A percentile compares a stretch with the other conserved stretches of the same genome.
Conservation (phyloP, 1,140 invertebrate genomes). For the Stegodyphus mimosarum region DNA sequence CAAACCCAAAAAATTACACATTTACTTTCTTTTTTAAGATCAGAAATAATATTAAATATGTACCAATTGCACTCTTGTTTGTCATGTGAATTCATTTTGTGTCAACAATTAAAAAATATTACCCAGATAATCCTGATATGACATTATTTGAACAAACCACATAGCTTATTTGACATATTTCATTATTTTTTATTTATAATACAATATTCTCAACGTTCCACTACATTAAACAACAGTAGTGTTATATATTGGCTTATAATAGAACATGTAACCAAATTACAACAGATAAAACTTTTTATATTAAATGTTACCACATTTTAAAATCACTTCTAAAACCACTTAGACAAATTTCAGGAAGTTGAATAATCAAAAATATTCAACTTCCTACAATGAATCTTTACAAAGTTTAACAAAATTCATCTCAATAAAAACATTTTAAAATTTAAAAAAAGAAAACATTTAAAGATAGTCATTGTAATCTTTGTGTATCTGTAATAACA, state of each 20-base stretch:
- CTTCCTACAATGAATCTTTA: neutral
- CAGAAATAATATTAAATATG: constrained; percentile 30
- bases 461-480: neutral
- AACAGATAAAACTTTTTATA: no score
- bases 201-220: no score
- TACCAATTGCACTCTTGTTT: neutral
- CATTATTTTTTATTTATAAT: no score
- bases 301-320: no score
- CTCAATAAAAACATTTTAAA: neutral
- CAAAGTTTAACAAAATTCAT: neutral
- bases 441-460: neutral
- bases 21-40: constrained; percentile 24
- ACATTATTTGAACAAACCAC: neutral
- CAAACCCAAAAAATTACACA: constrained; percentile 8
- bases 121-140: neutral
- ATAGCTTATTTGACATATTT: neutral
- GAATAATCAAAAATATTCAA: no score
- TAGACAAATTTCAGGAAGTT: no score
- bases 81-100: neutral
- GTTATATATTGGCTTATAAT: no score
- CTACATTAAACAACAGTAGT: no score
- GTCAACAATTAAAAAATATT: neutral
- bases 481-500: neutral
- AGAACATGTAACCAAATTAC: no score
- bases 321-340: no score